Evolutionary conservation across 37 sponge, comb jelly and placozoan genomes (phyloP).

Genomic region (Oopsacas minuta): DNA sequence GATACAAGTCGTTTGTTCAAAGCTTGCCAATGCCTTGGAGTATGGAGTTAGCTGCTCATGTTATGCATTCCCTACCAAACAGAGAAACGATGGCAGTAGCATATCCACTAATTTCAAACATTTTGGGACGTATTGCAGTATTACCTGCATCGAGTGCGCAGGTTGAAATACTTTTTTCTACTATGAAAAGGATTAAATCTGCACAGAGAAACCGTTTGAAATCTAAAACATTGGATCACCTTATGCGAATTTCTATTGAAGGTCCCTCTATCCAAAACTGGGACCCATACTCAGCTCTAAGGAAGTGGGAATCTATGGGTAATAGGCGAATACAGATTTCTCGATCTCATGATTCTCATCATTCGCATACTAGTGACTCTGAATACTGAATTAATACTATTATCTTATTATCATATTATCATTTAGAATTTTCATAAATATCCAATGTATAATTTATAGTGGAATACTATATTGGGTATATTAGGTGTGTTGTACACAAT

Average conservation of each 20-base stretch:
- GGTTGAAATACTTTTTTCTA: slow-evolving; percentile 22
- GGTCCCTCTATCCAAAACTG: slow-evolving; percentile 19
- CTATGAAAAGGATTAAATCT: slow-evolving; percentile 29
- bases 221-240: slow-evolving; percentile 20
- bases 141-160: slow-evolving; percentile 23
- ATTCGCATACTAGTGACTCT: background rate
- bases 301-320: slow-evolving; percentile 30
- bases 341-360: background rate
- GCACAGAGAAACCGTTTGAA: slow-evolving; percentile 22
- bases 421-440: background rate
- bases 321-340: slow-evolving; percentile 25
- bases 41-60: background rate
- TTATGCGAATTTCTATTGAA: slow-evolving; percentile 22
- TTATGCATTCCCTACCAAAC: slow-evolving; percentile 18
- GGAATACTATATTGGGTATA: background rate
- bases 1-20: slow-evolving; percentile 21
- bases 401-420: no score
- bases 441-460: background rate
- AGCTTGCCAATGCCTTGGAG: background rate
- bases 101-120: slow-evolving; percentile 18
- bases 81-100: slow-evolving; percentile 24
- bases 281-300: slow-evolving; percentile 21
- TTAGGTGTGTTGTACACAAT: background rate
- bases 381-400: background rate
- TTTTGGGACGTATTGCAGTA: slow-evolving; percentile 23